Evolutionary conservation across 53 echinoderm and acorn worm species (phyloP), one percentile per base, ranked within the genome.

Genomic region (Henricia sp.): DNA sequence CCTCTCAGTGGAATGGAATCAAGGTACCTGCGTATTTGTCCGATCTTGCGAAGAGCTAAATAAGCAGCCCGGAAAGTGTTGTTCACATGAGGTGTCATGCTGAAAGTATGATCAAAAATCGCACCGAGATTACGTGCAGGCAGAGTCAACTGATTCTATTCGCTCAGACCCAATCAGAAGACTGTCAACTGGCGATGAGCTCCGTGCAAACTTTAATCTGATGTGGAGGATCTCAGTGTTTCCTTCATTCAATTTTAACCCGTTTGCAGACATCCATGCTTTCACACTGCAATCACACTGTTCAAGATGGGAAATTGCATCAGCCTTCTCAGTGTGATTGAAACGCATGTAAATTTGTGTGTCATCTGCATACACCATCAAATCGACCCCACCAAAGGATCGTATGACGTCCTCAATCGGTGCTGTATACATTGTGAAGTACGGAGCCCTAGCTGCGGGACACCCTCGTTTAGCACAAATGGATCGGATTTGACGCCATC

Each of bases 51-150:
- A n/a, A n/a, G n/a, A n/a, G n/a, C n/a, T n/a, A n/a, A n/a, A n/a
- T n/a, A n/a, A n/a, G 83, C 88, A 26, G 82, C 53, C 9, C 62
- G 42, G 38, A 82, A 88, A 8, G 56, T 71, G 12, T 62, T 83
- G 17, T 60, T 71, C 16, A 88, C 56, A 46, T 88, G 89, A 3
- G 71, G 6, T 28, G 26, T 16, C 88, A 88, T 35, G 14, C 83
- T 72, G 4, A 83, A n/a, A 16, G 71, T 33, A 11, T 71, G 33
- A 30, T 88, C 74, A 34, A 83, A 32, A 14, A 33, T 82, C 20
- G 63, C 55, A 6, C 88, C 78, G 6, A 87, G 46, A 33, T 87
- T 83, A 8, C 68, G 30, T 2, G 37, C 37, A 2, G 37, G 14
- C 35, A 38, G 19, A 32, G 24, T n/a, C n/a, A n/a, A n/a, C 67